phyloP scores from a whole-genome alignment of 64 coral and sea anemone species.

The Montipora cactus region DNA sequence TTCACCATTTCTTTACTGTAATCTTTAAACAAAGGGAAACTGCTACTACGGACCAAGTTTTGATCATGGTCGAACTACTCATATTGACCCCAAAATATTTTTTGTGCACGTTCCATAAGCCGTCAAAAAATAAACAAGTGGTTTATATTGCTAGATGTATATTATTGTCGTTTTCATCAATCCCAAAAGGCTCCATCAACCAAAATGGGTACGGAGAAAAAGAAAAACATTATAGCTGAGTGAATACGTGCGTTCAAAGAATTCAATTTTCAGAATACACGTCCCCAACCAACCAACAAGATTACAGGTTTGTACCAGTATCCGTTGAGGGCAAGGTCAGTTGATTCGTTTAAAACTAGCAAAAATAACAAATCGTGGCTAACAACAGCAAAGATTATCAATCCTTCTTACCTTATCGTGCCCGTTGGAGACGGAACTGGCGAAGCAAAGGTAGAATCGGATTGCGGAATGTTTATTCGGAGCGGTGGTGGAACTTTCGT shows the following conservation, averaged over 20 bases:
- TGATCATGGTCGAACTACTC: neutral
- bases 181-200: neutral
- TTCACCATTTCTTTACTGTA: too few relatives aligned
- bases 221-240: neutral
- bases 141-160: neutral
- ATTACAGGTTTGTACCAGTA: neutral
- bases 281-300: conserved; percentile 12
- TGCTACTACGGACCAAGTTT: neutral
- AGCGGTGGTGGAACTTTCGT: conserved; percentile 89
- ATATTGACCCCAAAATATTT: conserved; percentile 21
- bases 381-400: neutral
- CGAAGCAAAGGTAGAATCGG: conserved; percentile 81
- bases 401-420: conserved; percentile 84
- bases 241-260: neutral
- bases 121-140: conserved; percentile 16
- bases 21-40: neutral
- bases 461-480: conserved; percentile 97
- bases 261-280: neutral
- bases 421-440: conserved; percentile 95
- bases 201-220: neutral
- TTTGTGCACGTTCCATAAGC: neutral
- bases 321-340: neutral
- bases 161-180: neutral
- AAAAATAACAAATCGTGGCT: neutral
- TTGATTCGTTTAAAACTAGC: neutral